Base-by-base conservation (phyloP, 2,888 invertebrate genomes). In the Drosophila buzzatii region DNA sequence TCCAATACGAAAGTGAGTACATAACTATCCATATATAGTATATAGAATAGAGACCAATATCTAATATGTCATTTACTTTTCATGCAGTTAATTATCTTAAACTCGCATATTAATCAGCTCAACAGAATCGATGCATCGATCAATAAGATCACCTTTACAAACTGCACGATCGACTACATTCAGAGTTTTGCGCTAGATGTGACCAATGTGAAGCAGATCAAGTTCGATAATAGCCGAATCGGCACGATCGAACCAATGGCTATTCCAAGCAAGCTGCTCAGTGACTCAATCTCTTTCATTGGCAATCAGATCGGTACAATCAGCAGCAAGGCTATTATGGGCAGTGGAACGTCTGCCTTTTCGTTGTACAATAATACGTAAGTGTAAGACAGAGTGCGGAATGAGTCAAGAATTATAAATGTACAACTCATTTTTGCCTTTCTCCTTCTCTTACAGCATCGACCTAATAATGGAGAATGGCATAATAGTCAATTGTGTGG, bases 291-390 rank as follows among this genome's bases (percentile, higher is more conserved):
- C 3, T 91, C 91, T 23, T 90, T 93, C 61, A 91, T 90, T 33
- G 89, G 87, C 66, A 91, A 90, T 14, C 80, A 82, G 41, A 93
- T 93, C 23, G 91, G 91, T 7, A 87, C 79, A 12, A 93, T 93
- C 42, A 92, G 93, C 52, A 91, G 86, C 31, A 83, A 92, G 66
- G 93, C 93, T 1, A 92, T 93, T 59, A 89, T 84, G 62, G 92
- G 92, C 27, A 92, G 92, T 70, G 93, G 93, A 62, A 93, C 93
- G 8, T 82, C 89, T 23, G 91, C 83, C 45, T 66, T 93, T 6
- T 86, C 91, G 20, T 74, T 93, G n/a, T 76, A 76, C 0, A 85
- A 90, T 14, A 93, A 93, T 70, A 91, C 73, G 93, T 93, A 82
- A 90, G 90, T 83, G 16, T 16, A 7, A 16, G 18, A 16, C 9